Conservation (phyloP, 30 jellyfish, hydroid and myxozoan genomes). For the Chrysaora quinquecirrha region DNA sequence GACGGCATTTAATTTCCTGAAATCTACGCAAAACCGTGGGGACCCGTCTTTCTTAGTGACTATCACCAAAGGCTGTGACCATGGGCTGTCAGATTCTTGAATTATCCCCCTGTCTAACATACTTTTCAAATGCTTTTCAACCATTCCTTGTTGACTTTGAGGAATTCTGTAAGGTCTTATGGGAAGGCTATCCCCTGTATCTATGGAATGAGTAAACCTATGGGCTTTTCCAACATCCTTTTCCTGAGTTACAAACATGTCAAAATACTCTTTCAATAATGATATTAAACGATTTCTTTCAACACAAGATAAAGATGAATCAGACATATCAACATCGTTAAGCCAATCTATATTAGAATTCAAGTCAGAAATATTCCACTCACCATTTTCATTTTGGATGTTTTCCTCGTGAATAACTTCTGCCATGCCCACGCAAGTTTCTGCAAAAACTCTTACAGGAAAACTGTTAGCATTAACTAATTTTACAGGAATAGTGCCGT, state of each 20-base stretch:
- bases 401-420: constrained; percentile 4
- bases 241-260: too few relatives aligned
- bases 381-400: not conserved
- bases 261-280: too few relatives aligned
- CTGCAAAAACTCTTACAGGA: constrained; percentile 32
- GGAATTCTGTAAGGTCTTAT: constrained; percentile 7
- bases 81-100: too few relatives aligned
- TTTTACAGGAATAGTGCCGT: not conserved
- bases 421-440: constrained; percentile 59
- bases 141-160: too few relatives aligned
- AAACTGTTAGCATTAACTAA: constrained; percentile 3
- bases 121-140: constrained; percentile 2
- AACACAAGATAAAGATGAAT: too few relatives aligned
- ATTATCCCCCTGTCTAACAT: constrained; percentile 41
- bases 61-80: constrained; percentile 25
- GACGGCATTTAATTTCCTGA: too few relatives aligned
- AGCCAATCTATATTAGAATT: not conserved
- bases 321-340: too few relatives aligned
- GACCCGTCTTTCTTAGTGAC: constrained; percentile 57
- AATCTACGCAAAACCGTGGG: constrained; percentile 43
- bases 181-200: too few relatives aligned
- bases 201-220: too few relatives aligned
- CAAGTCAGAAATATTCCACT: not conserved
- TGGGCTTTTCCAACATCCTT: too few relatives aligned
- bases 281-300: too few relatives aligned